Conservation (phyloP, 2,888 invertebrate species). For the Yponomeuta sedellus region DNA sequence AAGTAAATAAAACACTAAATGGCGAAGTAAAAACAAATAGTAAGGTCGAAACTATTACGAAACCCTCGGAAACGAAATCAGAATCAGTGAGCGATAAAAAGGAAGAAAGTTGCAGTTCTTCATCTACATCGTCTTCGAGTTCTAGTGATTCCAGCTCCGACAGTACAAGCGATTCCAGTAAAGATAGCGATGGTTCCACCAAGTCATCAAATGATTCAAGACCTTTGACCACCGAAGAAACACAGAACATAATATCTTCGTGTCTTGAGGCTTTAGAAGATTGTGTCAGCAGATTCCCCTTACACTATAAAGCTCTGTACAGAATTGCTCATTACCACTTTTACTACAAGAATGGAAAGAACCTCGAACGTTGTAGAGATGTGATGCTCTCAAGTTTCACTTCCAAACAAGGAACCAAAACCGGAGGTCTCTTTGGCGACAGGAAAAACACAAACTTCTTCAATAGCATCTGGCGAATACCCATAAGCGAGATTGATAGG, state of each 20-base stretch:
- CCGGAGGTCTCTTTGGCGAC: conserved; percentile 90
- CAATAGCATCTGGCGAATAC: conserved; percentile 95
- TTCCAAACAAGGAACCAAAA: conserved; percentile 79
- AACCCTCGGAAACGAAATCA: neutral
- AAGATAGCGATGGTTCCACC: conserved; percentile 70
- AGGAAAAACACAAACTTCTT: conserved; percentile 92
- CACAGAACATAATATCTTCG: conserved; percentile 77
- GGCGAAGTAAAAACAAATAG: neutral
- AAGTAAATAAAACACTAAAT: conserved; percentile 8
- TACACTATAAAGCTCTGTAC: conserved; percentile 95
- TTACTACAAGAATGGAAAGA: conserved; percentile 81
- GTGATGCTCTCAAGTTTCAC: conserved; percentile 82
- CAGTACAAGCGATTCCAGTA: conserved; percentile 69
- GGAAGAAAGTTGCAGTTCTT: conserved; percentile 55
- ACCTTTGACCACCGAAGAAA: conserved; percentile 69
- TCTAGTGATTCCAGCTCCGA: conserved; percentile 74
- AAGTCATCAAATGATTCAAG: conserved; percentile 54
- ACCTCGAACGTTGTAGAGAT: conserved; percentile 82
- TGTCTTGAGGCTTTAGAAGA: conserved; percentile 89
- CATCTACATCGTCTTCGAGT: conserved; percentile 67
- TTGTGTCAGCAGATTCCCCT: conserved; percentile 89
- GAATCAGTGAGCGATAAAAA: conserved; percentile 28
- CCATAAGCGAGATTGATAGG: conserved; percentile 91
- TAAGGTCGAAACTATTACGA: conserved; percentile 7
- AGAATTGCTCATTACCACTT: conserved; percentile 90